phyloP scores from a whole-genome alignment of 1,140 invertebrate species.

The Leptopilina clavipes region DNA sequence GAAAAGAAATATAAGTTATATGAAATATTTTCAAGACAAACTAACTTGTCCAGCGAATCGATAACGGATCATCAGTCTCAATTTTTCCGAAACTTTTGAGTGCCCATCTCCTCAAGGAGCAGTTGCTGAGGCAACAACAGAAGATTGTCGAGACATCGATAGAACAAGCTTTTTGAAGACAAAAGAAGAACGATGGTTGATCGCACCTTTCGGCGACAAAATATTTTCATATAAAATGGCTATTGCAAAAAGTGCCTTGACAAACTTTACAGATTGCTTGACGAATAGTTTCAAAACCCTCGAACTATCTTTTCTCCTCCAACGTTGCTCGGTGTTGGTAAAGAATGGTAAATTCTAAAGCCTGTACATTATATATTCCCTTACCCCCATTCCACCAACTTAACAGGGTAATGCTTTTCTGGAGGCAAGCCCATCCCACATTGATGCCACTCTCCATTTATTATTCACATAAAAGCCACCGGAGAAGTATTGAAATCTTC shows the following conservation, averaged over 20 bases:
- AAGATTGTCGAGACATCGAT: neutral
- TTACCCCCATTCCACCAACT: constrained; percentile 38
- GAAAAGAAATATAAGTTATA: no score
- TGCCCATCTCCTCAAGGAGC: constrained; percentile 47
- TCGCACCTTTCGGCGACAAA: constrained; percentile 40
- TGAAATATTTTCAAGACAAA: neutral
- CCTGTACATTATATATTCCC: constrained; percentile 54
- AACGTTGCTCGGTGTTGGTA: constrained; percentile 33
- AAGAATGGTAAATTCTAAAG: constrained; percentile 58
- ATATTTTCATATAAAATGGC: constrained; percentile 53
- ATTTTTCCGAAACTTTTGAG: constrained; percentile 57
- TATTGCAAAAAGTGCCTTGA: constrained; percentile 48
- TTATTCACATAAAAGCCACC: constrained; percentile 57
- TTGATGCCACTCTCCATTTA: constrained; percentile 58
- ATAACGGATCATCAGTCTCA: constrained; percentile 52
- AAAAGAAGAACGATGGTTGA: constrained; percentile 20
- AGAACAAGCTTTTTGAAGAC: neutral
- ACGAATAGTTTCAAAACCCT: constrained; percentile 56
- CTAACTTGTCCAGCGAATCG: neutral
- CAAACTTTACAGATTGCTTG: constrained; percentile 60
- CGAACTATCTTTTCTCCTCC: constrained; percentile 50
- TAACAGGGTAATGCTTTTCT: constrained; percentile 45
- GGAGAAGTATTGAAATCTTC: constrained; percentile 57
- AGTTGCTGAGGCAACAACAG: constrained; percentile 34
- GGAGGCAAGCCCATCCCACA: neutral